Evolutionary conservation across 2,113 vertebrate genomes (phyloP).

Genomic region (Notarius quadriscutis): DNA sequence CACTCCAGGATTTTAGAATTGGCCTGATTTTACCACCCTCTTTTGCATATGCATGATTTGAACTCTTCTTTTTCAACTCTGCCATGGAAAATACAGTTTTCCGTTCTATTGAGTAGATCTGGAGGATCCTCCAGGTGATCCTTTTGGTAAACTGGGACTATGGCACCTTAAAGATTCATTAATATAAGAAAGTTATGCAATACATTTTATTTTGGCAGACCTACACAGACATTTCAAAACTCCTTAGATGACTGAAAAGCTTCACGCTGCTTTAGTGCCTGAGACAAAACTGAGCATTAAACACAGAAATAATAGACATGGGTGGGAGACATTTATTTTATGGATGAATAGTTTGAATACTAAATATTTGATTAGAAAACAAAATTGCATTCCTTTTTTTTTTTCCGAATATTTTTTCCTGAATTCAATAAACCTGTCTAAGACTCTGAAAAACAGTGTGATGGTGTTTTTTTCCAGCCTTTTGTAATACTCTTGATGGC

Average conservation of each 20-base stretch:
- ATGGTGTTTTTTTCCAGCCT: not conserved
- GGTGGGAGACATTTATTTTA: not conserved
- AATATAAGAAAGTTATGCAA: not conserved
- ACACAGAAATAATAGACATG: not conserved
- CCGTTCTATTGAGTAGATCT: no score
- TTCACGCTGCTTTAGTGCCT: not conserved
- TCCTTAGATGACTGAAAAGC: not conserved
- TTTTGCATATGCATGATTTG: no score
- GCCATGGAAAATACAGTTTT: no score
- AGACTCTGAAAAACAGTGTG: not conserved
- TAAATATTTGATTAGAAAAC: not conserved
- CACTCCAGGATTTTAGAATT: no score
- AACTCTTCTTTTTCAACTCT: no score
- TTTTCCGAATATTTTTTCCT: not conserved
- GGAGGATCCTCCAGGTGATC: no score
- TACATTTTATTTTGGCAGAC: not conserved
- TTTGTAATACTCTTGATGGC: not conserved
- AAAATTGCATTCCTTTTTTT: not conserved
- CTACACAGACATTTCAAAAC: not conserved
- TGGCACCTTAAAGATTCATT: not conserved
- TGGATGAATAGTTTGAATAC: not conserved
- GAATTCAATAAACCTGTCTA: conserved; percentile 28
- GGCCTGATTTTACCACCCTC: no score
- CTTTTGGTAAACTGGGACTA: no score
- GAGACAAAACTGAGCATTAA: not conserved